Conservation (phyloP, 2,113 vertebrate species). For the Collichthys lucidus region DNA sequence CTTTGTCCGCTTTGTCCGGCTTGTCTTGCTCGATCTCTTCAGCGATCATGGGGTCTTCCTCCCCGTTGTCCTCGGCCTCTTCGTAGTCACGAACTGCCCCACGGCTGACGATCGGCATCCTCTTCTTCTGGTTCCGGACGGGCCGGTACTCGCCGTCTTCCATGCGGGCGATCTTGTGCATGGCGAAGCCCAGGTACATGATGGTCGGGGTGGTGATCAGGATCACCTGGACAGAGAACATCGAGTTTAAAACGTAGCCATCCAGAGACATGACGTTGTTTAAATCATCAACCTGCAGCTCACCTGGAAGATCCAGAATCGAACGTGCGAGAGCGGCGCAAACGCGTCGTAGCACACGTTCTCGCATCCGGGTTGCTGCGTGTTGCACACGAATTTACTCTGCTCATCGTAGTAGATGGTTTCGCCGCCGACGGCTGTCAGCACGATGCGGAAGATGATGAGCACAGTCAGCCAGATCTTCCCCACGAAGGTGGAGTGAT, state of each 20-base stretch:
- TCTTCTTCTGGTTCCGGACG: conserved; percentile 45
- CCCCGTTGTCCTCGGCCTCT: conserved; percentile 87
- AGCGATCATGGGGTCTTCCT: conserved; percentile 91
- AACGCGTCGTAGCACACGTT: conserved; percentile 92
- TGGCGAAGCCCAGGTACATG: conserved; percentile 91
- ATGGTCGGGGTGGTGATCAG: conserved; percentile 89
- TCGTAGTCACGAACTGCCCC: conserved; percentile 86
- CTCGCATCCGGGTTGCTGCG: conserved; percentile 90
- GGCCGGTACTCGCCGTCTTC: conserved; percentile 71
- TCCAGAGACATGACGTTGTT: background rate
- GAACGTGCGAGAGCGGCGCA: conserved; percentile 89
- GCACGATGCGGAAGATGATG: conserved; percentile 91
- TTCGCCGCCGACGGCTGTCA: conserved; percentile 90
- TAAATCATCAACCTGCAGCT: background rate
- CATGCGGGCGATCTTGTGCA: conserved; percentile 89
- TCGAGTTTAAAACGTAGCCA: background rate
- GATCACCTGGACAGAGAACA: conserved; percentile 81
- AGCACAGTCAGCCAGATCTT: conserved; percentile 92
- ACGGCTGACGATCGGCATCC: conserved; percentile 81
- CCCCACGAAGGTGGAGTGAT: conserved; percentile 93
- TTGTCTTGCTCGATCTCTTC: conserved; percentile 87
- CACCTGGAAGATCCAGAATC: conserved; percentile 93
- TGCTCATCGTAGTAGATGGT: conserved; percentile 94
- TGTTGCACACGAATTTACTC: conserved; percentile 93
- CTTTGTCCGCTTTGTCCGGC: conserved; percentile 64